These are phyloP conservation scores for Parauchenoglanis punctatus DNA, from an alignment of 2,797 vertebrate genomes.

Conservation along the genomic window DNA sequence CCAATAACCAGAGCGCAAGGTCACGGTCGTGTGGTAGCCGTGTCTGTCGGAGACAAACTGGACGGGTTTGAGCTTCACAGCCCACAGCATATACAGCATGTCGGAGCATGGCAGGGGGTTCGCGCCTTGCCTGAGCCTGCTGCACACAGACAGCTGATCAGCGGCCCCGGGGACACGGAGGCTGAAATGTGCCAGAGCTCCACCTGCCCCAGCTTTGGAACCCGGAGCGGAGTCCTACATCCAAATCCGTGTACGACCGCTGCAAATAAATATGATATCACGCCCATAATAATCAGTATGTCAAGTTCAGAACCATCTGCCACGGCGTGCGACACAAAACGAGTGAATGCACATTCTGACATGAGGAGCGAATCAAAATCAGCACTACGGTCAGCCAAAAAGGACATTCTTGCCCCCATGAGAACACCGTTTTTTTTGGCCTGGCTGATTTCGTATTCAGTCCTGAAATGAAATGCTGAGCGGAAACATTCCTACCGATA, in stretches of 20 bases:
- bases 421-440: background rate
- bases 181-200: constrained; percentile 49
- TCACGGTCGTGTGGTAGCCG: background rate
- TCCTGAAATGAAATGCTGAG: background rate
- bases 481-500: background rate
- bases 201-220: constrained; percentile 60
- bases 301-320: background rate
- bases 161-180: constrained; percentile 50
- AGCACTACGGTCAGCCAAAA: too few relatives aligned
- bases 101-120: constrained; percentile 52
- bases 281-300: background rate
- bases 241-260: background rate
- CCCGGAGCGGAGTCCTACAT: constrained; percentile 18
- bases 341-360: background rate
- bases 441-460: background rate
- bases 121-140: constrained; percentile 47
- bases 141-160: constrained; percentile 67
- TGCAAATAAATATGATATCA: background rate
- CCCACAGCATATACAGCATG: constrained; percentile 23
- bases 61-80: background rate
- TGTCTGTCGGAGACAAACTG: background rate
- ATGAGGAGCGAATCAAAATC: background rate
- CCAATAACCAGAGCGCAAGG: background rate
- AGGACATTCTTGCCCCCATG: background rate
- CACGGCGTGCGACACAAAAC: background rate